A percentile compares a stretch with the other conserved stretches of the same genome.
Conservation (phyloP, 2,888 invertebrate genomes). For the Acrocyrtus sp. region DNA sequence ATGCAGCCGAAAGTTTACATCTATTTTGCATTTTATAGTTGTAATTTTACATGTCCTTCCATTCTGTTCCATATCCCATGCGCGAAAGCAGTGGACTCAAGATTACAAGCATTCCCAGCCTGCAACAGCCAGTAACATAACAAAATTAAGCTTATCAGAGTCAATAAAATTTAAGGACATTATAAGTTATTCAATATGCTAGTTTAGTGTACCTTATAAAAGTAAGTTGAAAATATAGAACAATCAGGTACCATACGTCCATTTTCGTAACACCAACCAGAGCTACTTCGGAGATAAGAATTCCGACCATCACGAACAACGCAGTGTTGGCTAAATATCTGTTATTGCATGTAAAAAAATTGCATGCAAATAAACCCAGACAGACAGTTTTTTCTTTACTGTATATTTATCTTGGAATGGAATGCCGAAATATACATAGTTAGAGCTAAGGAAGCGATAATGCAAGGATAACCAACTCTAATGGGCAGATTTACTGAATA, state of each 20-base stretch:
- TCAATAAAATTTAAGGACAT: conserved; percentile 1
- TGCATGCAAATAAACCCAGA: too few species aligned
- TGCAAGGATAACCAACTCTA: too few species aligned
- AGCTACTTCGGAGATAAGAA: conserved; percentile 71
- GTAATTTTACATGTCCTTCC: conserved; percentile 68
- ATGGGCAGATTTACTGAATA: too few species aligned
- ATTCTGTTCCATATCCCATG: conserved; percentile 72
- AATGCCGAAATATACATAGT: too few species aligned
- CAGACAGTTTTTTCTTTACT: too few species aligned
- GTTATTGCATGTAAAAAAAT: too few species aligned
- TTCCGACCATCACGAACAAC: conserved; percentile 73
- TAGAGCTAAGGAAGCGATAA: too few species aligned
- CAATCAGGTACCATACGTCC: conserved; percentile 69
- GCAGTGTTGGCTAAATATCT: conserved; percentile 71
- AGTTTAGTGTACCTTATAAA: conserved; percentile 65
- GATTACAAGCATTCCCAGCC: conserved; percentile 68
- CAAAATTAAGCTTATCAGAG: conserved; percentile 65
- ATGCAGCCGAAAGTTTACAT: neutral
- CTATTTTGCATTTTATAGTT: neutral
- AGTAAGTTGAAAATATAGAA: conserved; percentile 66
- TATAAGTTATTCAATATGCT: neutral
- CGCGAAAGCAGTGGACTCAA: conserved; percentile 70
- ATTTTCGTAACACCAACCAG: conserved; percentile 68
- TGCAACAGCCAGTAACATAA: conserved; percentile 51
- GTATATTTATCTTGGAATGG: too few species aligned